These are phyloP conservation scores for Phoenicopterus ruber DNA, from an alignment of 2,113 vertebrate species.

Conservation along the genomic window DNA sequence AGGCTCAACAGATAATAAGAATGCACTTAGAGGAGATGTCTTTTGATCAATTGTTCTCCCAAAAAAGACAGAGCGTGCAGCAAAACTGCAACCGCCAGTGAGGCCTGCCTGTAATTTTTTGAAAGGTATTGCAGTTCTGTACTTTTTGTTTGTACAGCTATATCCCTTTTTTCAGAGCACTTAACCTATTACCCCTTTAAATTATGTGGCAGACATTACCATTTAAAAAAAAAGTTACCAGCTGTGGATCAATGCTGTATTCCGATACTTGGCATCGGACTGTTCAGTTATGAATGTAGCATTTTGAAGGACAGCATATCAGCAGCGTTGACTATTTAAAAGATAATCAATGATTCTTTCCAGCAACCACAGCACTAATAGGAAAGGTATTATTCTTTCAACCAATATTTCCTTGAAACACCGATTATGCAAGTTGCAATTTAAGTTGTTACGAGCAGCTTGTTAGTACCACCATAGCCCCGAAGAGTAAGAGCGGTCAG, in stretches of 20 bases:
- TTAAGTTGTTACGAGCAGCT: not conserved
- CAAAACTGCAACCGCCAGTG: not conserved
- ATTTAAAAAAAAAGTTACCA: not conserved
- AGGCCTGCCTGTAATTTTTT: not conserved
- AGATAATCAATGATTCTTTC: not conserved
- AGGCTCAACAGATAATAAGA: not conserved
- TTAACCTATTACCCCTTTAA: not conserved
- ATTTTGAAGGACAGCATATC: not conserved
- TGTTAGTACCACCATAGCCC: not conserved
- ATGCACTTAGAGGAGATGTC: not conserved
- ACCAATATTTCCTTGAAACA: not conserved
- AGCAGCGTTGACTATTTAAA: not conserved
- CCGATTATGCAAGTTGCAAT: not conserved
- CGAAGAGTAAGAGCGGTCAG: not conserved
- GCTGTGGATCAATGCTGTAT: not conserved
- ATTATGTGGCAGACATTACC: not conserved
- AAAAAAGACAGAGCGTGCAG: not conserved
- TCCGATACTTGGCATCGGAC: not conserved
- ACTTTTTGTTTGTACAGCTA: not conserved
- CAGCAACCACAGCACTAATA: not conserved
- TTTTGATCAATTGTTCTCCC: not conserved
- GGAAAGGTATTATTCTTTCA: not conserved
- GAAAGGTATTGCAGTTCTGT: not conserved
- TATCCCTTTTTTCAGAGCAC: not conserved
- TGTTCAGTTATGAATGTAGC: not conserved